phyloP scores from a whole-genome alignment of 2,888 invertebrate genomes.

The Elegia similella region DNA sequence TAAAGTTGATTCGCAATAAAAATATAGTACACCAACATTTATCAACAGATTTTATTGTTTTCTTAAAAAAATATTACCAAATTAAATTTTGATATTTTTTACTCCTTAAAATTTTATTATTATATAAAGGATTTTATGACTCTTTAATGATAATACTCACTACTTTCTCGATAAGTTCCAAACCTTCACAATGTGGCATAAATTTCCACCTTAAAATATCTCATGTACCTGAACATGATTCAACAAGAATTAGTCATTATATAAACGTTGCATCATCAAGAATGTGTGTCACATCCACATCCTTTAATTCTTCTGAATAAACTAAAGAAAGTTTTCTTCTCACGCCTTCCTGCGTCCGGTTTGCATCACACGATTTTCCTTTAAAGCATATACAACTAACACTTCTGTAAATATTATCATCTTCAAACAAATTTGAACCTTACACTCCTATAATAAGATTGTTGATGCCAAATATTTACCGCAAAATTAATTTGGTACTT shows the following conservation, averaged over 20 bases:
- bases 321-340: slow-evolving; percentile 67
- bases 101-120: not conserved
- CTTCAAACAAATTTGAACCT: slow-evolving; percentile 28
- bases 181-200: not conserved
- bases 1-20: too few relatives aligned
- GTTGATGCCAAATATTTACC: slow-evolving; percentile 21
- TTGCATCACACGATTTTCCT: slow-evolving; percentile 71
- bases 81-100: too few relatives aligned
- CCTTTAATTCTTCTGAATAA: slow-evolving; percentile 64
- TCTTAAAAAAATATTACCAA: too few relatives aligned
- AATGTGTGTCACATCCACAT: slow-evolving; percentile 65
- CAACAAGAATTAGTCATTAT: not conserved
- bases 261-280: slow-evolving; percentile 35
- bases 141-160: not conserved
- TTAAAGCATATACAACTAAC: slow-evolving; percentile 46
- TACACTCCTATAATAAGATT: slow-evolving; percentile 27
- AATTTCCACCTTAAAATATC: not conserved
- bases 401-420: slow-evolving; percentile 4
- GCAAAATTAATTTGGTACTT: slow-evolving; percentile 34
- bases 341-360: slow-evolving; percentile 71
- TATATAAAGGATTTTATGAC: not conserved
- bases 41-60: too few relatives aligned
- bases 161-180: not conserved
- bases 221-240: not conserved
- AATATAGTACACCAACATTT: too few relatives aligned